phyloP scores from a whole-genome alignment of 2,888 invertebrate species.

The Cephus runcator region DNA sequence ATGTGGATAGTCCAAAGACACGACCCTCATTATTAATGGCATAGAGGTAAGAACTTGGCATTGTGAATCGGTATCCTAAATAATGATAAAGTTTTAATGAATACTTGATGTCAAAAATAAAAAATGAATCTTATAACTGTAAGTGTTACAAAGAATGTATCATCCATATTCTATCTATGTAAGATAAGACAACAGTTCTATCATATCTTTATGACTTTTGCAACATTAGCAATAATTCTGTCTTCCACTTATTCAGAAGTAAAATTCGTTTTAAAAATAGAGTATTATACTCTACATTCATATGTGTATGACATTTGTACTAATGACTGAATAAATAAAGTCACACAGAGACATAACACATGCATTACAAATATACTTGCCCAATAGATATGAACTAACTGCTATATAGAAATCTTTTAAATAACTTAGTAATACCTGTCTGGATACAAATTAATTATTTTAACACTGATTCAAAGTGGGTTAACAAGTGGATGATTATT shows the following conservation, averaged over 20 bases:
- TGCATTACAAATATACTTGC: neutral
- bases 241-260: neutral
- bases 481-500: neutral
- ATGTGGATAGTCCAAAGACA: constrained; percentile 85
- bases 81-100: neutral
- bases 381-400: neutral
- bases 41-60: constrained; percentile 81
- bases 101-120: neutral
- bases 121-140: neutral
- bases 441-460: neutral
- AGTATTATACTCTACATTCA: neutral
- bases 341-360: neutral
- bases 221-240: neutral
- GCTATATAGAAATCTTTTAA: neutral
- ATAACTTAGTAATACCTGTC: neutral
- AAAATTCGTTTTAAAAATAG: neutral
- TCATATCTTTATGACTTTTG: neutral
- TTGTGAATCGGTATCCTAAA: constrained; percentile 50
- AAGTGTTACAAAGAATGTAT: neutral
- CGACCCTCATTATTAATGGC: constrained; percentile 89
- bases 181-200: neutral
- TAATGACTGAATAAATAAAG: neutral
- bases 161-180: neutral
- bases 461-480: neutral
- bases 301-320: neutral